Conservation (phyloP, 92 coral and sea anemone genomes). For the Heliopora coerulea region DNA sequence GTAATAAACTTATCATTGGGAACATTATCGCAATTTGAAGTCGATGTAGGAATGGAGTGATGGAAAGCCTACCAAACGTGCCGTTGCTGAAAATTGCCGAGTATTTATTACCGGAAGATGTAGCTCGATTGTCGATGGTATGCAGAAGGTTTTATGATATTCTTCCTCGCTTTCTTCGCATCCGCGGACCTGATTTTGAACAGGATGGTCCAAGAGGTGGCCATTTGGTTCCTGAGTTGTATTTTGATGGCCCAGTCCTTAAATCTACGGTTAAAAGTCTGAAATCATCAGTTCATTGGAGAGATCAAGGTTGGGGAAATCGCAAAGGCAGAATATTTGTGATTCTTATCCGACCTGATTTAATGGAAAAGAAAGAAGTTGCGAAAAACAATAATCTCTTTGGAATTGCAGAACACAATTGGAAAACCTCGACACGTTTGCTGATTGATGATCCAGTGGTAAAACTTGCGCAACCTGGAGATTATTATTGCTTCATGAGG, state of each 20-base stretch:
- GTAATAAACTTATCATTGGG: no score
- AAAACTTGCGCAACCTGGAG: slow-evolving; percentile 44
- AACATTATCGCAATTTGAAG: no score
- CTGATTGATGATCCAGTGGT: slow-evolving; percentile 43
- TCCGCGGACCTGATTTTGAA: slow-evolving; percentile 42
- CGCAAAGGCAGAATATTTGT: slow-evolving; percentile 56
- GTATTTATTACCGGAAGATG: slow-evolving; percentile 56
- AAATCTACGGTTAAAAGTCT: slow-evolving; percentile 34
- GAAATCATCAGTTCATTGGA: slow-evolving; percentile 46
- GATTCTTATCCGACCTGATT: slow-evolving; percentile 47
- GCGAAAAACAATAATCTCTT: slow-evolving; percentile 45
- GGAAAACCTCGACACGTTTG: slow-evolving; percentile 1
- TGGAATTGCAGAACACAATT: slow-evolving; percentile 64
- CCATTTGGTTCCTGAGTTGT: slow-evolving; percentile 42
- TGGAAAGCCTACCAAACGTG: slow-evolving; percentile 37
- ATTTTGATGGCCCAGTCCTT: slow-evolving; percentile 57
- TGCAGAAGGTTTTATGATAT: slow-evolving; percentile 38
- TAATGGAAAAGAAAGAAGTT: not conserved
- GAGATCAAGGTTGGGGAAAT: slow-evolving; percentile 65
- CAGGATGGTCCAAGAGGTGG: slow-evolving; percentile 48
- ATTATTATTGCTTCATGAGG: slow-evolving; percentile 62
- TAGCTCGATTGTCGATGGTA: slow-evolving; percentile 42
- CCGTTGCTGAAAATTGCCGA: slow-evolving; percentile 44
- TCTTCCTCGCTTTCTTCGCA: slow-evolving; percentile 34
- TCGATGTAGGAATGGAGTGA: no score